Base-by-base conservation (phyloP, 2,888 invertebrate species). In the Cheilosia urbana region DNA sequence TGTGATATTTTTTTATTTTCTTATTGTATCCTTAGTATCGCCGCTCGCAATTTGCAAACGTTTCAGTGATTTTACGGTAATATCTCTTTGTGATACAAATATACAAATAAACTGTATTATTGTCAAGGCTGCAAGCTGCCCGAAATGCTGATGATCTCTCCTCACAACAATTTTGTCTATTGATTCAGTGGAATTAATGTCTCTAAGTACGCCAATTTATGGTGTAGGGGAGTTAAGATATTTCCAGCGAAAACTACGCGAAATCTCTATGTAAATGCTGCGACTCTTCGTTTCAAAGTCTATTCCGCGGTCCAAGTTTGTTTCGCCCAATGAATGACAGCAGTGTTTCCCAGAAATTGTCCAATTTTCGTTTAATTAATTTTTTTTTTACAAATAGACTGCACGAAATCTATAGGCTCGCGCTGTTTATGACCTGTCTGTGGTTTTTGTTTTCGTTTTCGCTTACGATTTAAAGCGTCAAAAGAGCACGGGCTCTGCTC, bases 101-200 rank as follows among this genome's bases (percentile, higher is more conserved):
- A n/a, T 55, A 27, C 7, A 55, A 55, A 30, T 55, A 30, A 2
- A 15, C 7, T 55, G 30, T 21, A 30, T 55, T 55, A 55, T 55
- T 55, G 55, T 45, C 45, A 45, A 24, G n/a, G 3, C 13, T 21
- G 34, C 34, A 34, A 42, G 27, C 42, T 60, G 24, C 11, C 15
- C 51, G 24, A 51, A 51, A 13, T 53, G 4, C 4, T 15, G 13
- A 15, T n/a, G 24, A 15, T 27, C 24, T 24, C 19, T 51, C 49
- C 49, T 42, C n/a, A 6, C n/a, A 45, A 19, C 17, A 3, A 3
- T 17, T 47, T 47, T 47, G 0, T 19, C 9, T 6, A 19, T 9
- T 9, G 4, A 19, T 9, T 2, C 17, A 45, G 45, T 45, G 17
- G 17, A 45, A 45, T 45, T 7, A 17, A 45, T n/a, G 45, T 17